Base-by-base conservation (phyloP, 2,888 invertebrate genomes). In the Meiosimyza platycephala region DNA sequence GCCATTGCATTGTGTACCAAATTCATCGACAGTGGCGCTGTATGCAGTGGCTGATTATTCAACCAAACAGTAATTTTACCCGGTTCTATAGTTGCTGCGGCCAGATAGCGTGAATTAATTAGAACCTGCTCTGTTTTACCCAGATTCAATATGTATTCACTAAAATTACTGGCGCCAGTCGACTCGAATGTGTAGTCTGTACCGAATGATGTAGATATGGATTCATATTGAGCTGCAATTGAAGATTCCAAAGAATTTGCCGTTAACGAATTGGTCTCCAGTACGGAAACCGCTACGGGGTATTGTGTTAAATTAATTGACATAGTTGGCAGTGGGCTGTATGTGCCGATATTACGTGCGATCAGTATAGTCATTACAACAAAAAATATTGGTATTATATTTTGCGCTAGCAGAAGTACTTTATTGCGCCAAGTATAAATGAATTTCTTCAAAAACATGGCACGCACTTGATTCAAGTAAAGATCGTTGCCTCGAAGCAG, bases 31-130 rank as follows among this genome's bases (percentile, higher is more conserved):
- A 91, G 88, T 0, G 92, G 92, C 0, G 92, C 90, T 59, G 91
- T 90, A 82, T 95, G 95, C 80, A 90, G 92, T 0, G 93, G 92
- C 80, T 93, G 92, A 81, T 93, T 93, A 80, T 94, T 94, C 86
- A 94, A 93, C 90, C 92, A 92, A 0, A 91, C 92, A 0, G 88
- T 91, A 0, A 90, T 88, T 0, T 85, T 80, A 1, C 79, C 76
- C 5, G 78, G 67, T 3, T 86, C 85, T 1, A 85, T 79, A 0
- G 90, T 89, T 0, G 90, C 90, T 0, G 90, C 92, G 0, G 89
- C 88, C 64, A 92, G 82, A 74, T 91, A 87, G 11, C 83, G 82
- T 74, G 86, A 85, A 13, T 90, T 88, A 0, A 81, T 28, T 5
- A 18, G 52, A 0, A 86, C 85, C 84, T 89, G 84, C 0, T 79